phyloP scores from a whole-genome alignment of 2,113 vertebrate species.

The Istiophorus platypterus region DNA sequence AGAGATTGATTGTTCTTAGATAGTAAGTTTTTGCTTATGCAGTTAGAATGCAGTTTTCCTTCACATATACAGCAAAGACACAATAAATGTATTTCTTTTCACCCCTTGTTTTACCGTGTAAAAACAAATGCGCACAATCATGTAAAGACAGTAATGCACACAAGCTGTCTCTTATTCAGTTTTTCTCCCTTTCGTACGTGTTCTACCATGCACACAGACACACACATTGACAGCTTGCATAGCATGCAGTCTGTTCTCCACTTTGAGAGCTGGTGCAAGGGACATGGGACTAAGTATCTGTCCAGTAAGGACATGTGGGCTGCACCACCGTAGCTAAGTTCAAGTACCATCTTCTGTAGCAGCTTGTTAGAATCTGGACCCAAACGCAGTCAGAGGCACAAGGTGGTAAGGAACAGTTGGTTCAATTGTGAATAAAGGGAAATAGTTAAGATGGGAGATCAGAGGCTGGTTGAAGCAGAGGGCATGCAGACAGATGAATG shows the following conservation, averaged over 20 bases:
- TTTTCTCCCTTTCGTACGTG: neutral
- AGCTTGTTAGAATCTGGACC: too few species aligned
- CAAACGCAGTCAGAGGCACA: too few species aligned
- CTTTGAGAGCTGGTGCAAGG: constrained; percentile 38
- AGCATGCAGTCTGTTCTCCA: constrained; percentile 14
- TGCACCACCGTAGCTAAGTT: neutral
- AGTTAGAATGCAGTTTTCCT: neutral
- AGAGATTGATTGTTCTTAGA: neutral
- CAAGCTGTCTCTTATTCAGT: neutral
- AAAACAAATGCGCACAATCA: neutral
- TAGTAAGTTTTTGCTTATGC: neutral
- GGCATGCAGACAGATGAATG: too few species aligned
- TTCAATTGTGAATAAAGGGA: too few species aligned
- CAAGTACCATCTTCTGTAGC: neutral
- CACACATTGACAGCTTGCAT: neutral
- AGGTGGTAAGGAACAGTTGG: too few species aligned
- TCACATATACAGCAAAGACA: neutral
- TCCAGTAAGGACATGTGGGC: constrained; percentile 47
- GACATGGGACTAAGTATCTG: constrained; percentile 40
- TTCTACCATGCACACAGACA: neutral
- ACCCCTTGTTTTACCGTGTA: neutral
- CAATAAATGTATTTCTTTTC: neutral
- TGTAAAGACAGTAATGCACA: neutral
- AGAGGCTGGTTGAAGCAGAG: too few species aligned
- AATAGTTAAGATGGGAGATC: too few species aligned